Conservation (phyloP, 2,797 vertebrate genomes). For the Sitta carolinensis region DNA sequence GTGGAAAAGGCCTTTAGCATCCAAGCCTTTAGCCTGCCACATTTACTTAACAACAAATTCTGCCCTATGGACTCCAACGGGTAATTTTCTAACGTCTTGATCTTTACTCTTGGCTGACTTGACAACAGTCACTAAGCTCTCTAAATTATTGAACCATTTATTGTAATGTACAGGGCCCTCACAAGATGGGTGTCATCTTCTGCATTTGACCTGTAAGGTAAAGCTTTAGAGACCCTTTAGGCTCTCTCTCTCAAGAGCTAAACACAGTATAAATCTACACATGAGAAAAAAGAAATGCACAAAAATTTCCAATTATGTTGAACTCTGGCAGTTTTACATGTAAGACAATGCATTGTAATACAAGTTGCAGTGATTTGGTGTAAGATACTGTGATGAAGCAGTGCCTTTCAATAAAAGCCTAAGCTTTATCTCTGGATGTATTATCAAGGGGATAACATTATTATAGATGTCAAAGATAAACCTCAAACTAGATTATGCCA, state of each 20-base stretch:
- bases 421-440: slow-evolving; percentile 23
- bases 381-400: neutral
- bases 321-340: neutral
- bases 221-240: neutral
- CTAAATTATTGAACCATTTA: neutral
- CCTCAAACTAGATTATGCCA: neutral
- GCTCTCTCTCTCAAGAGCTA: neutral
- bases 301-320: neutral
- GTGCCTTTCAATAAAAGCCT: slow-evolving; percentile 8
- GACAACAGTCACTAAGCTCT: neutral
- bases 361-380: slow-evolving; percentile 1
- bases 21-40: neutral
- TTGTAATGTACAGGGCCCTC: neutral
- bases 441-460: neutral
- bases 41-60: neutral
- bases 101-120: neutral
- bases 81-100: neutral
- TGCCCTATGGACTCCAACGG: neutral
- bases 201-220: neutral
- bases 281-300: neutral
- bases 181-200: neutral
- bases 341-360: neutral
- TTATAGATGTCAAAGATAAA: slow-evolving; percentile 40
- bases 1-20: neutral
- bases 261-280: neutral